phyloP scores from a whole-genome alignment of 2,797 vertebrate species.

The Enteromius afrohamiltoni region DNA sequence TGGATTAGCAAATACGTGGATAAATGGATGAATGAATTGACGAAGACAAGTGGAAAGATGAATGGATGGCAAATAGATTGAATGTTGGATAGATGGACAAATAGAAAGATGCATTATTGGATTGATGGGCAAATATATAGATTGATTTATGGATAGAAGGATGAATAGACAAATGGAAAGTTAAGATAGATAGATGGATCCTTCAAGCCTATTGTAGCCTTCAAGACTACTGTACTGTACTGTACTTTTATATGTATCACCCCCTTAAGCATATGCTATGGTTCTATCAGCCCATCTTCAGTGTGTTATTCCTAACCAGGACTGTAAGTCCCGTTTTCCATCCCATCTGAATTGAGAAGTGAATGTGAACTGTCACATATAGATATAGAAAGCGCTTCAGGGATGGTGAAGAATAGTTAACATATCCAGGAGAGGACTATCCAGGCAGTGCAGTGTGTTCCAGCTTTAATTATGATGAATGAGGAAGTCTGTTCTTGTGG shows the following conservation, averaged over 20 bases:
- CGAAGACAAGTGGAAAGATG: not conserved
- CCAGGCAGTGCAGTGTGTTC: constrained; percentile 48
- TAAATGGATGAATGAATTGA: not conserved
- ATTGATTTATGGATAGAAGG: not conserved
- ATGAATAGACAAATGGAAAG: not conserved
- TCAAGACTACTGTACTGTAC: not conserved
- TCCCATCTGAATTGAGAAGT: not conserved
- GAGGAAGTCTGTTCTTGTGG: constrained; percentile 31
- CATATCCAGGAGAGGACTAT: constrained; percentile 55
- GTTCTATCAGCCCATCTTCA: not conserved
- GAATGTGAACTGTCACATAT: constrained; percentile 31
- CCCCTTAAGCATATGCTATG: not conserved
- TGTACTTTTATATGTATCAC: not conserved
- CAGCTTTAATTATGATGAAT: constrained; percentile 54
- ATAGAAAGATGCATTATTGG: not conserved
- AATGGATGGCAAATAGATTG: not conserved
- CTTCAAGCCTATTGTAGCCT: not conserved
- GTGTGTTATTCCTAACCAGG: not conserved
- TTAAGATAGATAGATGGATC: not conserved
- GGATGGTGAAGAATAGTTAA: constrained; percentile 60
- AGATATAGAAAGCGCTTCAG: constrained; percentile 20
- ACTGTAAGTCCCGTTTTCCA: not conserved
- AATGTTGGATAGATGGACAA: not conserved
- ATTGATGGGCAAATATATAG: too few relatives aligned
- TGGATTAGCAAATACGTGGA: too few relatives aligned